These are phyloP conservation scores for Kryphioiulus occultus DNA, from an alignment of 2,888 invertebrate species.

Conservation along the genomic window DNA sequence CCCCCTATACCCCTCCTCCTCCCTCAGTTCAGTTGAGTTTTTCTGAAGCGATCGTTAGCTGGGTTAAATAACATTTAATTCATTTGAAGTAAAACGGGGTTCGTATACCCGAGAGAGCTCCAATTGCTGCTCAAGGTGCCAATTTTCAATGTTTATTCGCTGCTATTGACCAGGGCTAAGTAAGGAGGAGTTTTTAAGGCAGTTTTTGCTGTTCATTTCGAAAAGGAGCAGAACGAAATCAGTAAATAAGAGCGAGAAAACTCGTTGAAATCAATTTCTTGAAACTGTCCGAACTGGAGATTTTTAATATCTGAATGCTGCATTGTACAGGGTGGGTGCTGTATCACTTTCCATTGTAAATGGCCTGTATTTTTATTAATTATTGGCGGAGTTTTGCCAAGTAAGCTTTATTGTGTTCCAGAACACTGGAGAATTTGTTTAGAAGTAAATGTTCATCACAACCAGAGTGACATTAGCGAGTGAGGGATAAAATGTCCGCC, in stretches of 20 bases:
- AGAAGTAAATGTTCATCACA: too few species aligned
- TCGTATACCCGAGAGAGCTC: not conserved
- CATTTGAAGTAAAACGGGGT: not conserved
- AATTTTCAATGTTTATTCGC: slow-evolving; percentile 27
- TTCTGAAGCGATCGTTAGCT: slow-evolving; percentile 29
- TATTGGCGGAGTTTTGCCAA: too few species aligned
- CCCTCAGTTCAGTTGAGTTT: not conserved
- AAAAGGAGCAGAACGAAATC: not conserved
- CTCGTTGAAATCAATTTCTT: too few species aligned
- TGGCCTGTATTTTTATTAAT: too few species aligned
- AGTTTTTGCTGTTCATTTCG: not conserved
- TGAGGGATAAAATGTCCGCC: too few species aligned
- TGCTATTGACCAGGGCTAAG: not conserved
- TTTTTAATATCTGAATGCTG: too few species aligned
- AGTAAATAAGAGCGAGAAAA: not conserved
- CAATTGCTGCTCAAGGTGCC: not conserved
- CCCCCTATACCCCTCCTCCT: slow-evolving; percentile 43
- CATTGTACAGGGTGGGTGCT: too few species aligned
- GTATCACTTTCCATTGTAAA: too few species aligned
- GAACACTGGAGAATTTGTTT: too few species aligned
- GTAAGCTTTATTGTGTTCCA: too few species aligned
- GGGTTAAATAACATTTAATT: slow-evolving; percentile 38
- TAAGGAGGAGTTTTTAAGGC: not conserved
- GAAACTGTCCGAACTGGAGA: too few species aligned
- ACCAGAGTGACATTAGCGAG: too few species aligned